Evolutionary conservation across 1,140 invertebrate genomes (phyloP).

Genomic region (Eurosta solidaginis): DNA sequence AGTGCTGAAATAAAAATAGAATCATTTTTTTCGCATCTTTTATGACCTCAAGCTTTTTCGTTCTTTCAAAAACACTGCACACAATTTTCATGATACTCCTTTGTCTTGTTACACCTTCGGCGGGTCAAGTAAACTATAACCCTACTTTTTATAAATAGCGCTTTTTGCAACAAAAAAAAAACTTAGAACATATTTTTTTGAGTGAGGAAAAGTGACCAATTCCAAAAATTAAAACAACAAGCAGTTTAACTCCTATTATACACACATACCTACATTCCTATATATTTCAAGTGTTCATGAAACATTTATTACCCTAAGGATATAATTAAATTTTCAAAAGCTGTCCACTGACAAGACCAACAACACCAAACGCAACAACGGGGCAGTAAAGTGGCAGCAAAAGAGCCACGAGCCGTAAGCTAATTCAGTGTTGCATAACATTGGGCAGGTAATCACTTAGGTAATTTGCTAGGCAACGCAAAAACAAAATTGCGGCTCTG

Average conservation of each 20-base stretch:
- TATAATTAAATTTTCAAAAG: conserved; percentile 59
- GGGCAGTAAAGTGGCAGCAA: background rate
- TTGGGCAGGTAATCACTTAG: conserved; percentile 20
- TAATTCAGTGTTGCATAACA: conserved; percentile 20
- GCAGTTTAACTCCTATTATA: background rate
- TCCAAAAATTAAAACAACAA: background rate
- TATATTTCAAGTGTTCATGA: too few relatives aligned
- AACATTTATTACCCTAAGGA: conserved; percentile 55
- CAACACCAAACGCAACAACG: background rate
- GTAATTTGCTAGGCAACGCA: conserved; percentile 9
- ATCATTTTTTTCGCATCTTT: too few relatives aligned
- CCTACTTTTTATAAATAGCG: too few relatives aligned
- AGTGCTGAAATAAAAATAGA: too few relatives aligned
- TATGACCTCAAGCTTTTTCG: too few relatives aligned
- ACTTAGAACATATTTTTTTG: too few relatives aligned
- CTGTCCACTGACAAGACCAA: conserved; percentile 36
- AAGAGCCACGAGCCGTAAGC: background rate
- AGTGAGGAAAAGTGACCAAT: too few relatives aligned
- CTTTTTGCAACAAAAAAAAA: too few relatives aligned
- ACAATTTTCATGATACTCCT: too few relatives aligned
- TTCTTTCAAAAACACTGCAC: too few relatives aligned
- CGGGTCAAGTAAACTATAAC: too few relatives aligned
- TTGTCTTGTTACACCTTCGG: too few relatives aligned
- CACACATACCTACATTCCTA: background rate
- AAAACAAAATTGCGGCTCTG: background rate